These are phyloP conservation scores for Daktulosphaira vitifoliae DNA, from an alignment of 1,140 invertebrate species.

Conservation along the genomic window DNA sequence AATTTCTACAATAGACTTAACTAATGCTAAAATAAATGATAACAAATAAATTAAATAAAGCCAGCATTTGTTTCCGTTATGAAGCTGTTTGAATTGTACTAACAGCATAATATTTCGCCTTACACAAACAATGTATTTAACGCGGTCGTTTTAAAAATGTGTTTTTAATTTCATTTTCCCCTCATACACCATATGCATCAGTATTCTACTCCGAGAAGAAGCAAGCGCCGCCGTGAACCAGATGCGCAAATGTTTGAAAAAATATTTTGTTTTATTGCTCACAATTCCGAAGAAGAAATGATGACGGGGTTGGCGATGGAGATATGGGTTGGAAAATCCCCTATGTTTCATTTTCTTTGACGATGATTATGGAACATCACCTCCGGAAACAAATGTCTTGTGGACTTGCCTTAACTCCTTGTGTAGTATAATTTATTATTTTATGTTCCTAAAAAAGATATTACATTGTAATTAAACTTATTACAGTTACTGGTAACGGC, in stretches of 20 bases:
- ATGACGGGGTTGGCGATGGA: neutral
- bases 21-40: no score
- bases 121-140: slow-evolving; percentile 28
- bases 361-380: slow-evolving; percentile 9
- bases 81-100: no score
- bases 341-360: neutral
- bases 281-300: neutral
- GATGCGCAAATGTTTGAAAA: slow-evolving; percentile 25
- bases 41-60: no score
- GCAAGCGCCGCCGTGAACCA: neutral
- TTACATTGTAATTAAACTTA: no score
- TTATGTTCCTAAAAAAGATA: no score
- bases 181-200: slow-evolving; percentile 6
- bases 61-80: no score
- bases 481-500: no score
- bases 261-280: slow-evolving; percentile 25
- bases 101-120: neutral
- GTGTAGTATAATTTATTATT: no score
- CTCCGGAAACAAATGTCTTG: slow-evolving; percentile 9
- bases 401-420: neutral
- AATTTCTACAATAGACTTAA: no score
- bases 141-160: slow-evolving; percentile 10
- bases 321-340: slow-evolving; percentile 1
- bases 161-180: slow-evolving; percentile 22
- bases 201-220: neutral